Conservation (phyloP, 2,888 invertebrate genomes). For the Ptychoptera albimana region DNA sequence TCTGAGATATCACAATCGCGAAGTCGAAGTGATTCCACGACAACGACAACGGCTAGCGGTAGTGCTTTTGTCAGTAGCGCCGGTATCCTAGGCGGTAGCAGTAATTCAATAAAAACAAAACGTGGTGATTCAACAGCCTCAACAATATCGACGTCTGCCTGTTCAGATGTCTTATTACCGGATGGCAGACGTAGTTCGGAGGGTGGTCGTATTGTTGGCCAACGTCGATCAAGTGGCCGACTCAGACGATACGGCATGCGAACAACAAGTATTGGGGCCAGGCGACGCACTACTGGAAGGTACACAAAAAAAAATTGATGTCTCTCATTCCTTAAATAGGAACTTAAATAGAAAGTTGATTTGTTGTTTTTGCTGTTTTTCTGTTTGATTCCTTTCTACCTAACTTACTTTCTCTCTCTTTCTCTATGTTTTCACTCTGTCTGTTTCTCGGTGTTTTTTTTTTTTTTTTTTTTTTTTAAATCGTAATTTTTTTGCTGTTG, state of each 20-base stretch:
- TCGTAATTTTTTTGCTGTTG: too few relatives aligned
- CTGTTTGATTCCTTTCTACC: too few relatives aligned
- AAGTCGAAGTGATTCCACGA: conserved; percentile 27
- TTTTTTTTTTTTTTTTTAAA: too few relatives aligned
- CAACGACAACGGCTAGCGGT: conserved; percentile 26
- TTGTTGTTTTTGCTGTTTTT: too few relatives aligned
- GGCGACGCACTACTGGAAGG: conserved; percentile 31
- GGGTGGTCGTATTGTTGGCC: conserved; percentile 18
- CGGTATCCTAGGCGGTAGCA: too few relatives aligned
- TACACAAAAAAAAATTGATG: conserved; percentile 13
- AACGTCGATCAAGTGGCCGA: conserved; percentile 26
- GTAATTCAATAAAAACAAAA: conserved; percentile 9
- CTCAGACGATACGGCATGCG: conserved; percentile 26
- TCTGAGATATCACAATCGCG: conserved; percentile 2
- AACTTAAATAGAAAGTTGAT: too few relatives aligned
- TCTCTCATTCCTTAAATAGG: too few relatives aligned
- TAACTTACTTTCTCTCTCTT: too few relatives aligned
- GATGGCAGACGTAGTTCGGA: conserved; percentile 24
- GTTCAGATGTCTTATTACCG: conserved; percentile 21
- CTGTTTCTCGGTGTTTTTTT: too few relatives aligned
- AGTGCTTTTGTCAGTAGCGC: conserved; percentile 24
- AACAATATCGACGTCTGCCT: conserved; percentile 27
- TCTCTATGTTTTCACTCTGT: too few relatives aligned
- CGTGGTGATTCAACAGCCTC: conserved; percentile 24
- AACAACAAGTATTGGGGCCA: conserved; percentile 28